Evolutionary conservation across 2,113 vertebrate species (phyloP), one percentile per base, ranked within the genome.

Genomic region (Pelusios castaneus): DNA sequence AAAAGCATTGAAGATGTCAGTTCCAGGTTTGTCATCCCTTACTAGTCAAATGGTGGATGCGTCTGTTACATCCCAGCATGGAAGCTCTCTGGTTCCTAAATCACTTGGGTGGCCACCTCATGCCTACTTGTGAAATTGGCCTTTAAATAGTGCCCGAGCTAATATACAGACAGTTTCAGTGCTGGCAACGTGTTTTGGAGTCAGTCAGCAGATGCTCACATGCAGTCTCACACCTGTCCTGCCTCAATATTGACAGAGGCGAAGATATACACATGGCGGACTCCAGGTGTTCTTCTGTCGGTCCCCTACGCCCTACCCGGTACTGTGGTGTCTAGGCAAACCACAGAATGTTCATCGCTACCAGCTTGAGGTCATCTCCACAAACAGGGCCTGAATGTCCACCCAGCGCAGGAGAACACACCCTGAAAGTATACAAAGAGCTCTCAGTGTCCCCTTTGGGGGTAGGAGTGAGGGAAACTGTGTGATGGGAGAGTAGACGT

Each of bases 181-280:
- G 84, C 45, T 0, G 24, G 0, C n/a, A 89, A 25, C 41, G 81
- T 90, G 79, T 91, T 79, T 90, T 24, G 29, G 87, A 76, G 49
- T 19, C 77, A 16, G 60, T 89, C 73, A 82, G 86, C 91, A 63
- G 82, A 90, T 77, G 27, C 87, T 84, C 81, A 88, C 85, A 87
- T 51, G 58, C 1, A 24, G 83, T 84, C 60, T 38, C 51, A 52
- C 51, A 96, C 91, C 75, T 91, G 83, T 95, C 87, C 55, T 91
- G 78, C 83, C 55, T 51, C 85, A 85, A 84, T 81, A 79, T 89
- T 86, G 92, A 92, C 82, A 77, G 22, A 43, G 25, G 41, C 81
- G 75, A 79, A 79, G 85, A 67, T 55, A 31, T 76, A 81, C 82
- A 34, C 45, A 67, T 73, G 12, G 13, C 38, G 90, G 0, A 0